phyloP scores from a whole-genome alignment of 1,140 invertebrate genomes.

The Sipha flava region DNA sequence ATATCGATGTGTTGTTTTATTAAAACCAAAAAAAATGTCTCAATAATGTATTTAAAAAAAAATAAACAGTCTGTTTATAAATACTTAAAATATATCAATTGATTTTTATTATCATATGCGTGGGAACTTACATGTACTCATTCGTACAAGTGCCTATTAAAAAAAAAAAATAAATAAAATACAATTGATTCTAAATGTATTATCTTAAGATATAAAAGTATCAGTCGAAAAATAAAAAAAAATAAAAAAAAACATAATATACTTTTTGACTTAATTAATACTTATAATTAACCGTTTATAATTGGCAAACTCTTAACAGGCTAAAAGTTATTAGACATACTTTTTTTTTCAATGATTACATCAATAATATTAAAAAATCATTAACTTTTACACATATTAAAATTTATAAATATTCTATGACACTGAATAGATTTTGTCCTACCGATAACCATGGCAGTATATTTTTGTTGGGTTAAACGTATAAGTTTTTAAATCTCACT shows the following conservation, averaged over 20 bases:
- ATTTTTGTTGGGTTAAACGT: too few species aligned
- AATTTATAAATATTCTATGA: too few species aligned
- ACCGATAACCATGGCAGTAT: neutral
- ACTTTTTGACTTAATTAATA: neutral
- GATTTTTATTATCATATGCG: too few species aligned
- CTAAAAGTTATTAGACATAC: too few species aligned
- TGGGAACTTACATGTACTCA: too few species aligned
- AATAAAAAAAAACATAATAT: neutral
- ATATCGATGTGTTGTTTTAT: too few species aligned
- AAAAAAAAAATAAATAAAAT: too few species aligned
- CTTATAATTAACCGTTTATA: neutral
- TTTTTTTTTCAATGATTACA: neutral
- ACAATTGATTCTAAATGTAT: neutral
- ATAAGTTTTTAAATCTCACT: too few species aligned
- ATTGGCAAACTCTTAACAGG: too few species aligned
- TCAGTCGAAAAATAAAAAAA: slow-evolving; percentile 1
- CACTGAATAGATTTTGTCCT: neutral
- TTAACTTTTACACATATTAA: neutral
- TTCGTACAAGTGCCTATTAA: neutral
- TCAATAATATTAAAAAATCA: neutral
- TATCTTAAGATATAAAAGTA: neutral
- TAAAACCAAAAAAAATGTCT: too few species aligned
- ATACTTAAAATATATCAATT: neutral
- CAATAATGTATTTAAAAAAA: too few species aligned
- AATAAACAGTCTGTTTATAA: too few species aligned